Base-by-base conservation (phyloP, 2,888 invertebrate genomes). In the Lumbricus terrestris region DNA sequence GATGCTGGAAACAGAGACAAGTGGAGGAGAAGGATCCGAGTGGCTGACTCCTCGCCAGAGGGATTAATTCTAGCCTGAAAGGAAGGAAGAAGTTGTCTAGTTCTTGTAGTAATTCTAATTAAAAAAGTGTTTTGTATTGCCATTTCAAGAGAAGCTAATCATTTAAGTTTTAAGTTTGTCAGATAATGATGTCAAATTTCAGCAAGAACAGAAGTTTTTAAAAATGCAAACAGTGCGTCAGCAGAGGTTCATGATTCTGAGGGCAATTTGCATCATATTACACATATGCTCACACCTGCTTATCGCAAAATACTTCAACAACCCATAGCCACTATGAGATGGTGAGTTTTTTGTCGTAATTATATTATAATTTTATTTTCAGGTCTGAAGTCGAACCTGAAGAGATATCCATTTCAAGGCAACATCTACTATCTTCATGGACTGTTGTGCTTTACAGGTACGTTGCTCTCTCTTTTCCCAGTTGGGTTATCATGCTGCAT, bases 351-450 rank as follows among this genome's bases (percentile, higher is more conserved):
- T 29, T 54, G 47, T 69, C n/a, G 8, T 69, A 29, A 69, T 85
- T 35, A 35, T 85, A 15, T 5, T 35, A 35, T 4, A 85, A 35
- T 85, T 47, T 85, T 20, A 23, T 85, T 85, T 33, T 35, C 85
- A 85, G 85, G 85, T 16, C 85, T 85, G 18, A 85, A 85, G 85
- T 85, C 85, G 20, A 85, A 85, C 37, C 35, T 85, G 35, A 85
- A 85, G 37, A 37, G 37, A 37, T 85, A 85, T 85, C 85, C 85
- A 8, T 85, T 85, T 85, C 85, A 37, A 37, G 85, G 85, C 34
- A 85, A 85, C 85, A 85, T 85, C 35, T 85, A 85, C 37, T 35
- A 85, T 85, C 35, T 85, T 35, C 85, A 23, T 85, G 85, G 85
- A 35, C 33, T 13, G 37, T 35, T 85, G 11, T 23, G 35, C 85